A percentile compares a stretch with the other conserved stretches of the same genome.
Evolutionary conservation across 1,140 invertebrate species (phyloP).

Genomic region (Caenorhabditis elegans): DNA sequence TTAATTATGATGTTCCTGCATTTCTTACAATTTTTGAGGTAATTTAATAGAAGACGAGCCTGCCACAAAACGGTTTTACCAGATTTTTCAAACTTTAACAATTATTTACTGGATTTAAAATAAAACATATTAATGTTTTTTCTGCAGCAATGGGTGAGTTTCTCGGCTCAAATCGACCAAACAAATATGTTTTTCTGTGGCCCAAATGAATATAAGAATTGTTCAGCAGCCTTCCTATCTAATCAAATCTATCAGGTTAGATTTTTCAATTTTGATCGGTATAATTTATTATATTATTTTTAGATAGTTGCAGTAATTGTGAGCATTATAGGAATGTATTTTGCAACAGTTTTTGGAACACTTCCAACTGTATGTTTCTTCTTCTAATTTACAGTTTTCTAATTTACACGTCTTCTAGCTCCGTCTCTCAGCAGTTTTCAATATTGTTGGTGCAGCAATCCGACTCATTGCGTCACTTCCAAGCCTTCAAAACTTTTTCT

Average conservation of each 20-base stretch:
- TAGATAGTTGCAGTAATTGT: constrained; percentile 1
- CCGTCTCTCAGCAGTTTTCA: neutral
- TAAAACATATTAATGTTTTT: too few species aligned
- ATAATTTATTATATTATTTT: neutral
- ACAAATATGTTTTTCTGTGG: constrained; percentile 22
- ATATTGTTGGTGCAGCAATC: neutral
- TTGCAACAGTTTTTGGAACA: constrained; percentile 5
- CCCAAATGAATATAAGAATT: neutral
- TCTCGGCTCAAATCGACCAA: constrained; percentile 25
- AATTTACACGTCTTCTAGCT: neutral
- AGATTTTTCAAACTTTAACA: too few species aligned
- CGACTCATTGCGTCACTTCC: neutral
- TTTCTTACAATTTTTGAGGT: too few species aligned
- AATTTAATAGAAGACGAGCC: too few species aligned
- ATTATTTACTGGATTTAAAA: too few species aligned
- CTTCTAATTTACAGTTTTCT: neutral
- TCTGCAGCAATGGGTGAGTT: constrained; percentile 2
- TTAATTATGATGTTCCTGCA: too few species aligned
- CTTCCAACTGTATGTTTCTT: neutral
- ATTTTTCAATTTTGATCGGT: neutral
- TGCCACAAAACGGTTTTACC: too few species aligned
- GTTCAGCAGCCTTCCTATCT: neutral
- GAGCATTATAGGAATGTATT: constrained; percentile 18
- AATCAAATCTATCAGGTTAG: constrained; percentile 8
- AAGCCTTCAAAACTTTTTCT: neutral